These are phyloP conservation scores for Agrotis clavis DNA, from an alignment of 2,888 invertebrate species.

Conservation along the genomic window DNA sequence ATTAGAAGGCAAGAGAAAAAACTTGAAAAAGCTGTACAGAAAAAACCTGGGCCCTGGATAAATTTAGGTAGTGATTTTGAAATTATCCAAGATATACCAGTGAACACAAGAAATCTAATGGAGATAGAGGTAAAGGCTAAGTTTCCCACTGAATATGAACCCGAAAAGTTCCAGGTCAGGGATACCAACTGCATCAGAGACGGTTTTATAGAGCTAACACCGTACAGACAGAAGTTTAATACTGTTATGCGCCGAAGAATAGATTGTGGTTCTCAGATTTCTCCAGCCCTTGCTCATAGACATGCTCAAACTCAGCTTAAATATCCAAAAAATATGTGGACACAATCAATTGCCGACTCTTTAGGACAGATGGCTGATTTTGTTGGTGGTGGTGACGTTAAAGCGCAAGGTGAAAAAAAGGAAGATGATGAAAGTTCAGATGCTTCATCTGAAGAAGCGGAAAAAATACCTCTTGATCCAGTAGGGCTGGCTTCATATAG, in stretches of 20 bases:
- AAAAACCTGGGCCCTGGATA: constrained; percentile 91
- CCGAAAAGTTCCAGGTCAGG: constrained; percentile 89
- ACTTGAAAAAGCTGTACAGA: constrained; percentile 91
- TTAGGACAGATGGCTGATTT: constrained; percentile 74
- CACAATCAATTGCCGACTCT: constrained; percentile 91
- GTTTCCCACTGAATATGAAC: constrained; percentile 89
- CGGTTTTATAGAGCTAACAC: constrained; percentile 93
- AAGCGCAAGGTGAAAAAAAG: constrained; percentile 34
- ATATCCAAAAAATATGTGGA: constrained; percentile 93
- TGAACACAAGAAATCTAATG: constrained; percentile 91
- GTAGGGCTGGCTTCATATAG: constrained; percentile 79
- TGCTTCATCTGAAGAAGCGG: constrained; percentile 62
- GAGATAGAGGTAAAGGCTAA: constrained; percentile 93
- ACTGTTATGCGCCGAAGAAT: constrained; percentile 91
- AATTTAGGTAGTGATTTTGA: constrained; percentile 93
- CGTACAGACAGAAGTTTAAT: constrained; percentile 90
- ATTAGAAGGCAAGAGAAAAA: constrained; percentile 91
- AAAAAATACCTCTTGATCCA: constrained; percentile 75
- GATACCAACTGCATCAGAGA: constrained; percentile 92
- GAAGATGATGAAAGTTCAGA: constrained; percentile 67
- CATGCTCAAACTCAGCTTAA: constrained; percentile 93
- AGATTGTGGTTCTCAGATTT: constrained; percentile 91
- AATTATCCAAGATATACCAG: constrained; percentile 89
- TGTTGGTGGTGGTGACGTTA: constrained; percentile 79
- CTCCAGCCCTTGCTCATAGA: constrained; percentile 84